These are phyloP conservation scores for Linurgus olivaceus DNA, from an alignment of 2,797 vertebrate genomes.

Conservation along the genomic window DNA sequence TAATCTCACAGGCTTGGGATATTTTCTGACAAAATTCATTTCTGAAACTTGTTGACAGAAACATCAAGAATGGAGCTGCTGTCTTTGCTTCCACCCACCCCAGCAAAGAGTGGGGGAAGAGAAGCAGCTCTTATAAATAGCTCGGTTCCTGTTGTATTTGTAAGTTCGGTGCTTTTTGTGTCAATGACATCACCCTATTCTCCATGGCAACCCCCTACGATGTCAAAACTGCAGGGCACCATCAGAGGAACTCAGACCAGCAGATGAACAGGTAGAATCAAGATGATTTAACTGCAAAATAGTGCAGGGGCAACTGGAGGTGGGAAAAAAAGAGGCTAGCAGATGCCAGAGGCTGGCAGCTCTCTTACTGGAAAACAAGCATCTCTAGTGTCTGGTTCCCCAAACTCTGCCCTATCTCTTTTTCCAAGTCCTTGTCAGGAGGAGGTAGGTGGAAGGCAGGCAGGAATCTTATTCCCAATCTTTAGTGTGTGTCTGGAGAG, in stretches of 20 bases:
- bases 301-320: not conserved
- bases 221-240: conserved; percentile 76
- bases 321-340: not conserved
- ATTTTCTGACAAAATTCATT: conserved; percentile 38
- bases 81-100: conserved; percentile 55
- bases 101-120: not conserved
- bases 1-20: not conserved
- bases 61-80: conserved; percentile 33
- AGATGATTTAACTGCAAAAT: conserved; percentile 66
- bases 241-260: conserved; percentile 55
- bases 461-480: conserved; percentile 24
- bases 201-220: conserved; percentile 80
- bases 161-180: conserved; percentile 78
- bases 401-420: not conserved
- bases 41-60: conserved; percentile 44
- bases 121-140: conserved; percentile 76
- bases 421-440: not conserved
- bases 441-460: conserved; percentile 29
- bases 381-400: not conserved
- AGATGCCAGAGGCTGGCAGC: not conserved
- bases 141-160: conserved; percentile 75
- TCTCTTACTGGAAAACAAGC: not conserved
- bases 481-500: conserved; percentile 35
- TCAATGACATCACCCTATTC: conserved; percentile 79
- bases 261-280: conserved; percentile 53